Base-by-base conservation (phyloP, 2,888 invertebrate genomes). In the Apamea crenata region DNA sequence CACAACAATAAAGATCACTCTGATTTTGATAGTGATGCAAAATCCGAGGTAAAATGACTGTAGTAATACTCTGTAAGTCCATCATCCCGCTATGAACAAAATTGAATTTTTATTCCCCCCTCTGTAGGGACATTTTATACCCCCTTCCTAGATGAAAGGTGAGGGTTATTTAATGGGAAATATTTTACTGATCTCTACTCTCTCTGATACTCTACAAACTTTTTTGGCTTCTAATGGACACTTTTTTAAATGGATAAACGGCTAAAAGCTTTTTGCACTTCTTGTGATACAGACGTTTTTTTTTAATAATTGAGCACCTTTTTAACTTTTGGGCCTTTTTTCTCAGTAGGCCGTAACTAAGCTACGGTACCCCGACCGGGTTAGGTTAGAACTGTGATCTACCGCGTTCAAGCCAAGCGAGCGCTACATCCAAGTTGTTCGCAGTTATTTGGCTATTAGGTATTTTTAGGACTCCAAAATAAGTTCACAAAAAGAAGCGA, bases 41-140 rank as follows among this genome's bases (percentile, higher is more conserved):
- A n/a, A 59, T 25, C 56, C 4, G n/a, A 56, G 56, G 56, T 12
- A n/a, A 56, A 25, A n/a, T 59, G 25, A n/a, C 12, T 59, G 56
- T 12, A 73, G 77, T 82, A 81, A 80, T 78, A 77, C 44, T 70
- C 66, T 40, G 14, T 77, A 79, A 85, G 73, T 74, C 44, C 72
- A 82, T 83, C 44, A 77, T 36, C 47, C 36, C 32, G n/a, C 36
- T 71, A 66, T 77, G 73, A 85, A 74, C 67, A 68, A 83, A 84
- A 86, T 78, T 82, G 40, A 77, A 81, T 79, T 81, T 85, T 78
- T 50, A 61, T 47, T 56, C 16, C 50, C 59, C 36, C 16, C 36
- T 21, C 25, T 8, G 0, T 47, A 32, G 8, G 59, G 18, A 16
- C 3, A 21, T 66, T 66, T 67, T 61, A 50, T n/a, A 25, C 4